Percentiles rank a stretch among this genome's conserved stretches.
phyloP scores from a whole-genome alignment of 2,113 vertebrate species.

The Pachycephala philippinensis region DNA sequence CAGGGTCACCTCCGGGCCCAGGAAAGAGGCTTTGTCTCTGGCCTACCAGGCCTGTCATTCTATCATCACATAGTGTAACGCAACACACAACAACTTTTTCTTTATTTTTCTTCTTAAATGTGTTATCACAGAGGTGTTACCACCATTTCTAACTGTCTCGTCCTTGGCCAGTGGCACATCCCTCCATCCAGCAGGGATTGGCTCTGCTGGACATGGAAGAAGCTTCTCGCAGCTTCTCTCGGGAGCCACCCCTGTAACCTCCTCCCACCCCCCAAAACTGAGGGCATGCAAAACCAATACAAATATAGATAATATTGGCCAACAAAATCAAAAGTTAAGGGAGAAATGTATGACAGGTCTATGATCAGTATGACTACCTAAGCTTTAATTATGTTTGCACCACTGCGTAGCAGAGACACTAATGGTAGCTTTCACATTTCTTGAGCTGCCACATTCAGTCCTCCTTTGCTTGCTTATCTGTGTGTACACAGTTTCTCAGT shows the following conservation, averaged over 20 bases:
- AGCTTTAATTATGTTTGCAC: not conserved
- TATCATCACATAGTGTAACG: no score
- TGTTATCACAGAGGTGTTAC: fast-evolving
- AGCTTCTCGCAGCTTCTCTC: not conserved
- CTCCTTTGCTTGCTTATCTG: not conserved
- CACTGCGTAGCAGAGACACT: not conserved
- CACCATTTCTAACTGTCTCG: not conserved
- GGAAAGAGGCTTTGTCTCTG: no score
- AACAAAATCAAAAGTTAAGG: not conserved
- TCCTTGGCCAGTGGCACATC: not conserved
- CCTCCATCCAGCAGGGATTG: not conserved
- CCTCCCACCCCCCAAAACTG: fast-evolving
- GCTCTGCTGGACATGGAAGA: not conserved
- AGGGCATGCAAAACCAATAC: not conserved
- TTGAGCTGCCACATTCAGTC: not conserved
- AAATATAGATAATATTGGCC: not conserved
- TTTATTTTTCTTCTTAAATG: not conserved
- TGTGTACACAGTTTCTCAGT: not conserved
- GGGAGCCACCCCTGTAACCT: fast-evolving
- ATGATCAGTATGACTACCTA: not conserved
- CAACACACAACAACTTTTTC: no score
- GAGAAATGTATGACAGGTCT: not conserved
- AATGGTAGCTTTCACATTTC: not conserved
- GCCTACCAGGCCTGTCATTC: no score
- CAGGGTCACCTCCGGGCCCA: no score